Conservation (phyloP, 2,797 vertebrate genomes). For the Chelon labrosus region DNA sequence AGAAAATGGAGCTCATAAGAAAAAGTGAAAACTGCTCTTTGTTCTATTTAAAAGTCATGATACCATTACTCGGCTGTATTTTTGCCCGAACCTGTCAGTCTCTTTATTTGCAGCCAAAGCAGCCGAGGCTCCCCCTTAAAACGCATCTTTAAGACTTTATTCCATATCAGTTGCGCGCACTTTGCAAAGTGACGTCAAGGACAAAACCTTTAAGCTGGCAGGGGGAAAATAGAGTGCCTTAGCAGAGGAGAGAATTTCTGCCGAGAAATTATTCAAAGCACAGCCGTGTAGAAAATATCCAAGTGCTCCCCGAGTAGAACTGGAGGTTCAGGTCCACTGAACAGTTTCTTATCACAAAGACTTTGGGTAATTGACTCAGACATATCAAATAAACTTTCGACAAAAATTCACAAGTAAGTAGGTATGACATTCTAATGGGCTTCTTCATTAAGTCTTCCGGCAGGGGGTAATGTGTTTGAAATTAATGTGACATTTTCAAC, state of each 20-base stretch:
- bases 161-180: conserved; percentile 72
- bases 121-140: conserved; percentile 36
- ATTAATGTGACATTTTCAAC: conserved; percentile 91
- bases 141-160: conserved; percentile 52
- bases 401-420: conserved; percentile 90
- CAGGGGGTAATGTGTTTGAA: conserved; percentile 88
- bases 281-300: conserved; percentile 83
- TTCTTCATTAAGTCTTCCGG: conserved; percentile 90
- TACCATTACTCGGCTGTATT: conserved; percentile 5
- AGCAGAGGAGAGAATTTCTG: conserved; percentile 79
- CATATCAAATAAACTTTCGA: conserved; percentile 91
- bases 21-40: conserved; percentile 13
- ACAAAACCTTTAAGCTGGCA: conserved; percentile 83
- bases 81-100: conserved; percentile 16
- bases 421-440: conserved; percentile 93
- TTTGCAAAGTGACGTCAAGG: conserved; percentile 89
- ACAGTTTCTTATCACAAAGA: conserved; percentile 89
- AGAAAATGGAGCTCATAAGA: conserved; percentile 7
- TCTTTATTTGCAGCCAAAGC: conserved; percentile 28
- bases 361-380: conserved; percentile 92
- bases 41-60: conserved; percentile 37
- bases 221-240: conserved; percentile 82
- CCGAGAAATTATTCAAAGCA: conserved; percentile 90
- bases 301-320: conserved; percentile 84
- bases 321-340: conserved; percentile 84